A percentile compares a stretch with the other conserved stretches of the same genome.
Conservation (phyloP, 2,113 vertebrate species). For the Pica pica region DNA sequence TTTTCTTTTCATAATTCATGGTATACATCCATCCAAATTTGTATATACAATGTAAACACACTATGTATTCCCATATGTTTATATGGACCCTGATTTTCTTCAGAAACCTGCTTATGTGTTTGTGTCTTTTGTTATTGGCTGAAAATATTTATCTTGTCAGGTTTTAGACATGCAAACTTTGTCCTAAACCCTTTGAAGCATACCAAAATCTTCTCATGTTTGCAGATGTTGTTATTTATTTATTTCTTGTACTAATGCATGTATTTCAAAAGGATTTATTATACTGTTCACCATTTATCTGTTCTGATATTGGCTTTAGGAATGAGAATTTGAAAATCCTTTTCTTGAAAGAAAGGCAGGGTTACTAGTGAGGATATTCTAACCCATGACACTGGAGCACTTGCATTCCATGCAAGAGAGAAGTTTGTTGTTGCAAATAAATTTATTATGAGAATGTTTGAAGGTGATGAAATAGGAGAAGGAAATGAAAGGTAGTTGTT, state of each 20-base stretch:
- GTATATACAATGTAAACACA: neutral
- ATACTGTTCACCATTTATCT: neutral
- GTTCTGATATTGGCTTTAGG: neutral
- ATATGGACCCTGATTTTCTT: neutral
- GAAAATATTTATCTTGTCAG: neutral
- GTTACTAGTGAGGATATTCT: neutral
- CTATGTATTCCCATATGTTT: neutral
- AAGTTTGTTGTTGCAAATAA: neutral
- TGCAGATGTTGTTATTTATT: neutral
- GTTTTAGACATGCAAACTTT: neutral
- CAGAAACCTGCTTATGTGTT: neutral
- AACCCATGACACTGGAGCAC: neutral
- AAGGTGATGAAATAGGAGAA: neutral
- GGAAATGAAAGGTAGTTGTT: neutral
- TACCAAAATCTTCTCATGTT: neutral
- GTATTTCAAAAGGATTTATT: neutral
- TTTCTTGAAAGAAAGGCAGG: neutral
- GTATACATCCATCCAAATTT: accelerated
- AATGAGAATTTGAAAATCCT: neutral
- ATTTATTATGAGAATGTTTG: neutral
- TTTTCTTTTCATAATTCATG: neutral
- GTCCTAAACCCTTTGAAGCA: neutral
- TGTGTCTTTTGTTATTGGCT: neutral
- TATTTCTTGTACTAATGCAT: neutral
- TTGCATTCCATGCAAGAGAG: neutral